Base-by-base conservation (phyloP, 2,888 invertebrate genomes). In the Leucophenga maculata region DNA sequence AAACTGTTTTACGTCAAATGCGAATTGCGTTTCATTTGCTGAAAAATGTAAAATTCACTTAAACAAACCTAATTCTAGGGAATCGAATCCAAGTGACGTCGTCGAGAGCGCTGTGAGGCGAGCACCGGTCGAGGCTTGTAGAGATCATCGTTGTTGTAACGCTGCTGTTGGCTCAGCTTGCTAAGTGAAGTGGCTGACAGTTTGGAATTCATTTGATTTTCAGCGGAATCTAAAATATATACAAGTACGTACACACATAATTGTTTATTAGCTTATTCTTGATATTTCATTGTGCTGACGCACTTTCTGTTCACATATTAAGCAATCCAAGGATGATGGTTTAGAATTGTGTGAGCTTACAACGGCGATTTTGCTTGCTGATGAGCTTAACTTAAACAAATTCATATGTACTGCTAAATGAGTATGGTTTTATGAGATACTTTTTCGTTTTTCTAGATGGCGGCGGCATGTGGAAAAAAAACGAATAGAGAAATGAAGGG, bases 101-200 rank as follows among this genome's bases (percentile, higher is more conserved):
- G 89, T 74, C 91, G 89, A 72, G 90, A 90, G 70, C 90, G 89
- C 73, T 91, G 89, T 71, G 90, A 90, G 3, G 39, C 39, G 77
- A 92, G 89, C 52, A 91, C 82, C 54, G 92, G 91, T 75, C 93
- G 89, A 67, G 93, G 93, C 85, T 93, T 93, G 86, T 93, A 94
- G 69, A 93, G 89, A 88, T 94, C 93, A 78, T 93, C 93, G 77
- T 91, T 92, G 69, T 91, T 90, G 82, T 93, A 93, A 72, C 93
- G 90, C 84, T 93, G 92, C 70, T 86, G 86, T 67, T 83, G 85
- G 54, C 76, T 78, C 32, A 81, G 68, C 70, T 86, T 86, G 68
- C 69, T 68, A 48, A 67, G 73, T 76, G 71, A 76, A 73, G 31
- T 76, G 72, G n/a, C 82, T 74, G 32, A 20, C 13, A 68, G 70